phyloP scores from a whole-genome alignment of 2,113 vertebrate genomes.

The Rallus limicola region DNA sequence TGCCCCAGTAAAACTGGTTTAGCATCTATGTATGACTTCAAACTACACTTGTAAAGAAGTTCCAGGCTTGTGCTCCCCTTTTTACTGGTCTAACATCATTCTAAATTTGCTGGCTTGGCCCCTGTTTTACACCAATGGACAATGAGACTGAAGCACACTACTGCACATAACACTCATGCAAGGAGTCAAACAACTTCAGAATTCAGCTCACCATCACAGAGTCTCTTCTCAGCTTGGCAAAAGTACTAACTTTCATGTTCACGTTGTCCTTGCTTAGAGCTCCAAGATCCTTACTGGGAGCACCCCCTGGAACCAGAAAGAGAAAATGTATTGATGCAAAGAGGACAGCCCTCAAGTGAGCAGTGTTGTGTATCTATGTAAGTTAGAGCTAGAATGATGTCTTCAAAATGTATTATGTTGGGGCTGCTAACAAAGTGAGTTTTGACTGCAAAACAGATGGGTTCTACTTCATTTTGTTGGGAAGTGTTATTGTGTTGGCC shows the following conservation, averaged over 20 bases:
- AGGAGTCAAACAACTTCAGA: not conserved
- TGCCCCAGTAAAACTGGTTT: no score
- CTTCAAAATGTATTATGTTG: not conserved
- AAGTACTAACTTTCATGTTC: slow-evolving; percentile 61
- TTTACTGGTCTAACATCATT: no score
- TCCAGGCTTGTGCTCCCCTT: not conserved
- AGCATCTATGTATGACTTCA: not conserved
- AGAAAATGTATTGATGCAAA: not conserved
- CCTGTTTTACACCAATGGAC: fast-evolving
- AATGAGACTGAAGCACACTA: not conserved
- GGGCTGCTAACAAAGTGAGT: not conserved
- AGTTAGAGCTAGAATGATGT: not conserved
- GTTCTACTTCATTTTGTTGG: not conserved
- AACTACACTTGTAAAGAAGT: not conserved
- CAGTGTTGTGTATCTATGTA: not conserved
- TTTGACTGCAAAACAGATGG: not conserved
- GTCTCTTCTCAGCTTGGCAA: slow-evolving; percentile 26
- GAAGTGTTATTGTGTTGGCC: not conserved
- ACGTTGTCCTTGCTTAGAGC: not conserved
- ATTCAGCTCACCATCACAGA: slow-evolving; percentile 55
- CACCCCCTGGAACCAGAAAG: slow-evolving; percentile 47
- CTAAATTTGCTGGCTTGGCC: not conserved
- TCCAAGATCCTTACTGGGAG: slow-evolving; percentile 44
- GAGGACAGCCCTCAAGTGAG: not conserved
- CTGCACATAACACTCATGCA: fast-evolving